phyloP scores from a whole-genome alignment of 92 coral and sea anemone species.

The Porites evermanni region DNA sequence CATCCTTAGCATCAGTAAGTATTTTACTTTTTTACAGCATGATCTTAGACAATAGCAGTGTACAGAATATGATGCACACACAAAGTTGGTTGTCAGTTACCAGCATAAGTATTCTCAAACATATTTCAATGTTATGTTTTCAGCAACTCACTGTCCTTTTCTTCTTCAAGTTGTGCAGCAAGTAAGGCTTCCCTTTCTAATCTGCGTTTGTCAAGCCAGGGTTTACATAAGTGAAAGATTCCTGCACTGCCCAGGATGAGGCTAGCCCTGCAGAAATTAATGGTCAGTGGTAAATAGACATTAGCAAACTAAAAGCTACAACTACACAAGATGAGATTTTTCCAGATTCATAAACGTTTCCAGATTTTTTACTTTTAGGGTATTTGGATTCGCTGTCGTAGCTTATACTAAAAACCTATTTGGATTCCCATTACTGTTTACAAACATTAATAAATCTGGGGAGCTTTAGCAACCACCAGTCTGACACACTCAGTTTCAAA shows the following conservation, averaged over 20 bases:
- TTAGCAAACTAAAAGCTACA: no score
- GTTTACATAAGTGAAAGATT: constrained; percentile 83
- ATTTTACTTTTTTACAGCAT: not conserved
- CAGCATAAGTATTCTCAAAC: not conserved
- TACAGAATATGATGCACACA: constrained; percentile 27
- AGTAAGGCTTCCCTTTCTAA: constrained; percentile 75
- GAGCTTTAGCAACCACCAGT: no score
- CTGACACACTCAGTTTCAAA: no score
- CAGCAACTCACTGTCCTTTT: constrained; percentile 23
- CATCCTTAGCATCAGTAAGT: not conserved
- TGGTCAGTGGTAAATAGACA: not conserved
- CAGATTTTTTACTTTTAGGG: no score
- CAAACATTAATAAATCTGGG: no score
- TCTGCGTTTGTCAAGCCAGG: constrained; percentile 88
- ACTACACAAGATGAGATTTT: no score
- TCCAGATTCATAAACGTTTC: no score
- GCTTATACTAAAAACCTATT: no score
- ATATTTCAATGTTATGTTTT: constrained; percentile 13
- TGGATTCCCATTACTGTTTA: no score
- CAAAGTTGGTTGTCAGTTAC: not conserved
- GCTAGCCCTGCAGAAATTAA: constrained; percentile 68
- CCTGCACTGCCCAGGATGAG: constrained; percentile 82
- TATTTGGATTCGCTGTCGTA: no score
- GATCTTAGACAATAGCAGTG: not conserved
- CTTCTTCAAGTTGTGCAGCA: constrained; percentile 28